Evolutionary conservation across 2,797 vertebrate species (phyloP), one percentile per base, ranked within the genome.

Genomic region (Lacerta bilineata): DNA sequence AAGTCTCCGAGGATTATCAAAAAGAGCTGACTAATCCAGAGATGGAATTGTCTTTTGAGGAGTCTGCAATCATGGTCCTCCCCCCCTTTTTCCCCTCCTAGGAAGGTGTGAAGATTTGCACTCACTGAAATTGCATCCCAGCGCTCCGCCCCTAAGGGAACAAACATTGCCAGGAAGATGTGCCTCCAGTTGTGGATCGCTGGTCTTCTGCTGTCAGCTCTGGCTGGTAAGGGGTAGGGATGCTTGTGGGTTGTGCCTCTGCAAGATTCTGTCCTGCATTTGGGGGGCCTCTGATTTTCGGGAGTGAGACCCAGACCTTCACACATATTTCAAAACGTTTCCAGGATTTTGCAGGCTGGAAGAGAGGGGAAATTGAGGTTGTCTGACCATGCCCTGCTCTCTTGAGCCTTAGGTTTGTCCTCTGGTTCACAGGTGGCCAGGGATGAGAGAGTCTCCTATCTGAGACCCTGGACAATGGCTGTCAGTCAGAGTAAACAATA

Each of bases 191-290:
- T 85, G 83, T 82, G 94, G 0, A 6, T 81, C 18, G 81, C 95
- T 80, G 93, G 89, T 43, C n/a, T 10, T 1, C 89, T 96, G 85
- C 86, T 2, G 3, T 83, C 95, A 29, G 9, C 92, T 61, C 77
- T 95, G 88, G 88, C 96, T 91, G 96, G 96, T 97, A 94, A 96
- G 86, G 69, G 9, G 10, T 43, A 8, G 8, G 0, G 1, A 10
- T 7, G 2, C 5, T 27, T 9, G 1, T 3, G 15, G 76, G 3
- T 23, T 11, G 20, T 23, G 36, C 23, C 33, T n/a, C 18, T 50
- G 50, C 6, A 15, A 4, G 0, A 27, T 39, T 74, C 46, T 69
- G 39, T 23, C 39, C 6, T 29, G 6, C 2, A 33, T 55, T 50
- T 9, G 5, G 17, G 17, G 55, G 77, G 15, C 29, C 29, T 68